phyloP scores from a whole-genome alignment of 2,888 invertebrate species.

The Idaea dimidiata region DNA sequence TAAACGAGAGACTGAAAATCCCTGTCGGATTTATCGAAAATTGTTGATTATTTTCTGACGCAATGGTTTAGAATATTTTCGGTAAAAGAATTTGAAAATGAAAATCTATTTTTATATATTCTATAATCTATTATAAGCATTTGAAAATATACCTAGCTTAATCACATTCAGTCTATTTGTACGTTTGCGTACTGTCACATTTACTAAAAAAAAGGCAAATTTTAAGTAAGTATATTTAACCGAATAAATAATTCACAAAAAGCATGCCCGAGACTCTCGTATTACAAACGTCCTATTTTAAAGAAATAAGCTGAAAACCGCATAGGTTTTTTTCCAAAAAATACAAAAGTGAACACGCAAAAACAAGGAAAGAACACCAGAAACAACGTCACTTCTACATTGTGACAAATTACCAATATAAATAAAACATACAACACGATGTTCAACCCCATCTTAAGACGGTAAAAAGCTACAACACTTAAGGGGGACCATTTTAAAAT shows the following conservation, averaged over 20 bases:
- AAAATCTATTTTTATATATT: no score
- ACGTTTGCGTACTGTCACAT: no score
- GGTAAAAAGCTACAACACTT: slow-evolving; percentile 64
- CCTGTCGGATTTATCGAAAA: no score
- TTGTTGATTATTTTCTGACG: no score
- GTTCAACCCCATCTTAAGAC: slow-evolving; percentile 52
- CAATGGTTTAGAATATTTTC: no score
- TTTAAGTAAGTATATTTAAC: no score
- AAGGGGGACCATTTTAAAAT: slow-evolving; percentile 68
- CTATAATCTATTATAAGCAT: no score
- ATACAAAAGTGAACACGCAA: not conserved
- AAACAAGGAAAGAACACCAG: slow-evolving; percentile 2
- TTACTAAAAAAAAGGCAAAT: no score
- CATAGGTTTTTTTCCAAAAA: not conserved
- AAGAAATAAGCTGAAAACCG: not conserved
- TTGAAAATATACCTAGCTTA: no score
- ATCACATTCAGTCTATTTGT: no score
- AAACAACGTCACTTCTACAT: slow-evolving; percentile 13
- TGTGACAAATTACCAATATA: slow-evolving; percentile 17
- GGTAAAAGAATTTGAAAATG: no score
- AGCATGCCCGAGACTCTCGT: not conserved
- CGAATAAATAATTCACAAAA: not conserved
- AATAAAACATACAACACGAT: slow-evolving; percentile 38
- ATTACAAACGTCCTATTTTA: not conserved
- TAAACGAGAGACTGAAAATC: no score